Evolutionary conservation across 2,888 invertebrate genomes (phyloP), one percentile per base, ranked within the genome.

Genomic region (Thereva nobilitata): DNA sequence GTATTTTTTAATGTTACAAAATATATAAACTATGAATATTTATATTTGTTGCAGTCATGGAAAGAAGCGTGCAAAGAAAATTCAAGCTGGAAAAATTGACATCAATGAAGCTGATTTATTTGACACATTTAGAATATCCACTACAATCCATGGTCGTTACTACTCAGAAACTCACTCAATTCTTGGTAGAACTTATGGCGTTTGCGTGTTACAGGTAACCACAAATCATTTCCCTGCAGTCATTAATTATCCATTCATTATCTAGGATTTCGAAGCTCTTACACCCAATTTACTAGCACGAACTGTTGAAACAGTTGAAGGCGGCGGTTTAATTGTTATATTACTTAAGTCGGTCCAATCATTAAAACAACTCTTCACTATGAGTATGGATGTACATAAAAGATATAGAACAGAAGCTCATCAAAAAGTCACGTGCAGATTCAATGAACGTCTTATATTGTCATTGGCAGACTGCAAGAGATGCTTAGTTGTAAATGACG

Each of bases 351-450:
- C 91, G 0, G 85, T 99, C 76, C 86, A 87, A 66, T 97, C 97
- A 0, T 83, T 99, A 35, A 89, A 94, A 76, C 97, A 99, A 78
- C 84, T 99, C 4, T 98, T 93, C 78, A 92, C 97, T 0, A 91
- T 99, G 85, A 90, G 90, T 71, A 99, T 99, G 99, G 99, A 99
- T 84, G 97, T 99, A 1, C 99, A 99, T 83, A 89, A 93, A 71
- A 86, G 94, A 81, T 86, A 80, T 78, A 87, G 97, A 72, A 99
- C 98, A 0, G 97, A 98, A 83, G 92, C 96, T 0, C 93, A 97
- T 78, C 88, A 91, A 76, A 90, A 93, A 75, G 87, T 99, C 10
- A 91, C 94, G 9, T 93, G 94, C 69, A 84, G 98, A 66, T 99
- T 99, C 79, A 99, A 99, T 80, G 98, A 99, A 82, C 86, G 98